Percentiles rank a stretch among this genome's conserved stretches.
Evolutionary conservation across 2,888 invertebrate species (phyloP).

Genomic region (Brachynemurus nebulosus): DNA sequence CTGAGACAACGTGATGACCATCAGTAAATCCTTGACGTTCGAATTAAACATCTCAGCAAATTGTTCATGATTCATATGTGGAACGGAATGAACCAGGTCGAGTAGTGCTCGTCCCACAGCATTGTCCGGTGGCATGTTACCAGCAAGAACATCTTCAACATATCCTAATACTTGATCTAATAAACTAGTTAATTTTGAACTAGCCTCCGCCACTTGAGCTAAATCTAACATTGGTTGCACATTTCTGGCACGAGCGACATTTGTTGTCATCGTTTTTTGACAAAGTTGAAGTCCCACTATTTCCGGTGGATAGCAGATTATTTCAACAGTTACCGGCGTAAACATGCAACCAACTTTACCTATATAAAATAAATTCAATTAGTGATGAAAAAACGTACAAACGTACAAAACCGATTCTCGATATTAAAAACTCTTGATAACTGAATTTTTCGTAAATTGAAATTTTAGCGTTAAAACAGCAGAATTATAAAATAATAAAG

Average conservation of each 20-base stretch:
- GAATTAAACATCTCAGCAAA: slow-evolving; percentile 93
- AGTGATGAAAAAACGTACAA: too few relatives aligned
- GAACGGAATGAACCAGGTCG: slow-evolving; percentile 82
- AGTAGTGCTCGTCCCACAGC: slow-evolving; percentile 81
- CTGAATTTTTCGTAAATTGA: too few relatives aligned
- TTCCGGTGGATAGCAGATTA: slow-evolving; percentile 87
- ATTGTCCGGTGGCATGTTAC: slow-evolving; percentile 62
- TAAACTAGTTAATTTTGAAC: slow-evolving; percentile 58
- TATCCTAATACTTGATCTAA: slow-evolving; percentile 69
- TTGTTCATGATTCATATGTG: slow-evolving; percentile 78
- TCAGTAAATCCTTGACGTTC: slow-evolving; percentile 91
- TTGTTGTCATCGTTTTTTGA: slow-evolving; percentile 60
- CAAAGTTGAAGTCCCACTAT: slow-evolving; percentile 66
- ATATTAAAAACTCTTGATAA: too few relatives aligned
- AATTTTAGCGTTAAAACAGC: too few relatives aligned
- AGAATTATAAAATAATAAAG: too few relatives aligned
- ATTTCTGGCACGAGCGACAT: slow-evolving; percentile 29
- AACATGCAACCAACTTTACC: slow-evolving; percentile 90
- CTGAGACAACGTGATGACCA: slow-evolving; percentile 93
- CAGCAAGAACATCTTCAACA: slow-evolving; percentile 85
- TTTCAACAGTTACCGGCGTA: slow-evolving; percentile 82
- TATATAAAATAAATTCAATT: too few relatives aligned
- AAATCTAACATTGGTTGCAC: slow-evolving; percentile 59
- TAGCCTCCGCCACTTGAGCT: slow-evolving; percentile 74
- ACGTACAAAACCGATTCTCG: too few relatives aligned